Evolutionary conservation across 30 jellyfish, hydroid and myxozoan genomes (phyloP).

Genomic region (Aurelia aurita): DNA sequence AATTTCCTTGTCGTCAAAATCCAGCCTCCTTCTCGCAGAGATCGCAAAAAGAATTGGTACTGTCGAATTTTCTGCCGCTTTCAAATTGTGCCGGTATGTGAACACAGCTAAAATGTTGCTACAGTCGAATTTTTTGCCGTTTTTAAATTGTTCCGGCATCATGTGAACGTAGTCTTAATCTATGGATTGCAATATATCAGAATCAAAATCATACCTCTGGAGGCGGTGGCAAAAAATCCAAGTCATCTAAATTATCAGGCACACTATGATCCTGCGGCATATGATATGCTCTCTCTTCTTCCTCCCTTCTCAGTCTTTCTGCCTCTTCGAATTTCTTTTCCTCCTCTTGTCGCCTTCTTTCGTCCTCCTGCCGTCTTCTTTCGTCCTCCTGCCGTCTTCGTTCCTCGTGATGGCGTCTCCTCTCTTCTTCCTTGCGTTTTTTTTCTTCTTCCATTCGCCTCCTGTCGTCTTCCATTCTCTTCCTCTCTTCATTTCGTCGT

Average conservation of each 20-base stretch:
- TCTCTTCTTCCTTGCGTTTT: slow-evolving; percentile 35
- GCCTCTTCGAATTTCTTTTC: slow-evolving; percentile 29
- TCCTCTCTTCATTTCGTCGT: slow-evolving; percentile 36
- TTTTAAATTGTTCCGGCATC: too few species aligned
- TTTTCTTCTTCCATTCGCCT: slow-evolving; percentile 51
- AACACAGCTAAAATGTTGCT: too few species aligned
- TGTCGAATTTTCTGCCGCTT: too few species aligned
- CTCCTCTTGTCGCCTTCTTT: slow-evolving; percentile 5
- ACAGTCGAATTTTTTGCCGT: too few species aligned
- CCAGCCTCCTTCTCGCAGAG: too few species aligned
- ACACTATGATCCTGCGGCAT: not conserved
- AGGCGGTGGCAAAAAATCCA: slow-evolving; percentile 94
- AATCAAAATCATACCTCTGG: slow-evolving; percentile 81
- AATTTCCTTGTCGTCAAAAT: too few species aligned
- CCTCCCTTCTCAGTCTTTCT: slow-evolving; percentile 52
- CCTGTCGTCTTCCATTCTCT: slow-evolving; percentile 44
- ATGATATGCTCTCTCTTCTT: slow-evolving; percentile 43
- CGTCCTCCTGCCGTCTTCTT: slow-evolving; percentile 26
- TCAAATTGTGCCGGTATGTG: too few species aligned
- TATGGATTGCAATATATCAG: too few species aligned
- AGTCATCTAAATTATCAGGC: slow-evolving; percentile 62
- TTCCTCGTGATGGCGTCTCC: slow-evolving; percentile 14
- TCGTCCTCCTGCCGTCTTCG: slow-evolving; percentile 36
- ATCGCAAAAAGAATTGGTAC: too few species aligned
- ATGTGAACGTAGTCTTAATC: too few species aligned